phyloP scores from a whole-genome alignment of 2,797 vertebrate species.

The Coendou prehensilis region DNA sequence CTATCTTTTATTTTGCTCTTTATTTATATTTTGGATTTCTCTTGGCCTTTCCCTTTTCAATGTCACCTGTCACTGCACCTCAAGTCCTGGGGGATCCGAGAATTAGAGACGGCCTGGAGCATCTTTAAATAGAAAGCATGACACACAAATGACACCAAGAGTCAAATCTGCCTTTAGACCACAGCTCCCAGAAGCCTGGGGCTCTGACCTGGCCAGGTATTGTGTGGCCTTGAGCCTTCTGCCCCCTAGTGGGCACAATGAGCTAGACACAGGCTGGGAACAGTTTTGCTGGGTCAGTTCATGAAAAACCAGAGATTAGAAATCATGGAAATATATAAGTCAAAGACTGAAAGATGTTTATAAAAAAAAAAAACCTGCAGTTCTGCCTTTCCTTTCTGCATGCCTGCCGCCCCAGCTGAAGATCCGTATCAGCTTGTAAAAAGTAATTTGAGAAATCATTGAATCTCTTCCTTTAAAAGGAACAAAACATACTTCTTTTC shows the following conservation, averaged over 20 bases:
- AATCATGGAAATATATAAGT: neutral
- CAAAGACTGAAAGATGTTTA: neutral
- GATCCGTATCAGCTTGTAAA: neutral
- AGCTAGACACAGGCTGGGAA: neutral
- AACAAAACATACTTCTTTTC: neutral
- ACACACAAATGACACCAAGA: neutral
- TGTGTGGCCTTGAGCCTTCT: conserved; percentile 8
- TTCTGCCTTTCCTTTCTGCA: neutral
- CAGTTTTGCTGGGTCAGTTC: neutral
- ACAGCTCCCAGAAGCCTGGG: neutral
- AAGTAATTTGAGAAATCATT: neutral
- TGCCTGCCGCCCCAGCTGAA: neutral
- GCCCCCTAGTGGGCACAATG: conserved; percentile 49
- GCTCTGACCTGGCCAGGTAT: neutral
- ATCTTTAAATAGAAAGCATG: conserved; percentile 70
- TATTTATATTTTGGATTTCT: neutral
- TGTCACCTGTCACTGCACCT: conserved; percentile 6
- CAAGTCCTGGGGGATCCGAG: neutral
- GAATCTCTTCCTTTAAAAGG: neutral
- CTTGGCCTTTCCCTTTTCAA: neutral
- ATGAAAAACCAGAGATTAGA: neutral
- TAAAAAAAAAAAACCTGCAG: neutral
- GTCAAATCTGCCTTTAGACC: neutral
- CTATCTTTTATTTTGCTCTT: neutral
- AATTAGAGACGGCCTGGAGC: neutral